Evolutionary conservation across 1,140 invertebrate genomes (phyloP), one percentile per base, ranked within the genome.

Genomic region (Eciton burchellii): DNA sequence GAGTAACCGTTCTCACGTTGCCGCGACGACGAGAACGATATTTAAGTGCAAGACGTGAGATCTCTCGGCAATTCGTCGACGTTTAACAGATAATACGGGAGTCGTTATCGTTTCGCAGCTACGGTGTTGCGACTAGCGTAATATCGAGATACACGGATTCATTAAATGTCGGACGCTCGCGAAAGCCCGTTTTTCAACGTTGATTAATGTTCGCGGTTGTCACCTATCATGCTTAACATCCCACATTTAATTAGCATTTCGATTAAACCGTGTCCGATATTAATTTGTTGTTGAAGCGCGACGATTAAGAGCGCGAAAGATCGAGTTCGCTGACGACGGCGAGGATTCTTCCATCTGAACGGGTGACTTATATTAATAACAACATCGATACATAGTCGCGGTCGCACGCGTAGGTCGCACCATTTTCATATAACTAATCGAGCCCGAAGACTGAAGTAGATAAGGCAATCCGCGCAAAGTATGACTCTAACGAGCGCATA

Each of bases 1-100:
- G 90, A 89, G 87, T 87, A 79, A 70, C 71, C 74, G 59, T 66
- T 56, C 72, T 66, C 82, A 71, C 70, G 35, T 79, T 56, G 49
- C 49, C 68, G 41, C 49, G 6, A 6, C 49, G 6, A 6, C 6
- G 24, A 68, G 49, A 49, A 16, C 29, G 63, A 79, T 79, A 79
- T 79, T 79, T 79, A 79, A 63, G 68, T 70, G 74, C 74, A 57
- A n/a, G n/a, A 41, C 52, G n/a, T 21, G 74, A 65, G 35, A 35
- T 35, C 35, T 45, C n/a, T 35, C 52, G 49, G 74, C 63, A 29
- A 19, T 16, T 16, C 45, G 26, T 49, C n/a, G 74, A 70, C 49
- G 21, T 79, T 68, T 57, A 79, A 62, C 49, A 45, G 63, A 56
- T 63, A 68, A 68, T 68, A 79, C 68, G 35, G 47, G 54, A 66